Conservation (phyloP, 2,797 vertebrate genomes). For the Fistularia commersonii region DNA sequence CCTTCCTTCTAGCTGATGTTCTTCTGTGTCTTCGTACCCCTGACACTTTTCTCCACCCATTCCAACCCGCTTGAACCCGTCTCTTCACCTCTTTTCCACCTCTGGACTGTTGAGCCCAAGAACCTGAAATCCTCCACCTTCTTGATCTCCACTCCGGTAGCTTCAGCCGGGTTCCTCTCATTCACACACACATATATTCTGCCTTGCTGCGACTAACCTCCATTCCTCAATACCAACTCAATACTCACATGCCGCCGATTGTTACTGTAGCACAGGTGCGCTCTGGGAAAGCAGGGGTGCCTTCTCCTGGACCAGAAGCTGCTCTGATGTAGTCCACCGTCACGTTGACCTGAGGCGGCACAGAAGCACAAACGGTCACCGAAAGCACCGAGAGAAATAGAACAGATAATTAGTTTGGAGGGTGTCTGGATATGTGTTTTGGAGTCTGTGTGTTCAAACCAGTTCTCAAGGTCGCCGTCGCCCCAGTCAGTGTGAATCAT, state of each 20-base stretch:
- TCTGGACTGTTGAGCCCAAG: no score
- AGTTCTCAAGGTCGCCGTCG: conserved; percentile 85
- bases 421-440: not conserved
- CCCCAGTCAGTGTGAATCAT: conserved; percentile 80
- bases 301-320: conserved; percentile 81
- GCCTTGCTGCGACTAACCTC: no score
- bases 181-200: not conserved
- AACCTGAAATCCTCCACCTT: no score
- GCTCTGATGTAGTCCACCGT: conserved; percentile 96
- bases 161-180: no score
- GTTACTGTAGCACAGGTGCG: conserved; percentile 95
- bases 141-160: no score
- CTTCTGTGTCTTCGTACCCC: no score
- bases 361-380: conserved; percentile 15
- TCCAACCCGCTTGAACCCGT: no score
- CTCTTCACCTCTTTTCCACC: no score
- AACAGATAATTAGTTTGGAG: conserved; percentile 31
- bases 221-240: no score
- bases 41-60: no score
- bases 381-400: conserved; percentile 3
- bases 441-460: conserved; percentile 42
- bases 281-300: conserved; percentile 87
- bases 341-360: conserved; percentile 84
- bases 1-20: no score
- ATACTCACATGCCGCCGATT: conserved; percentile 95